A percentile compares a stretch with the other conserved stretches of the same genome.
phyloP scores from a whole-genome alignment of 2,888 invertebrate species.

The Eilema sororculum region DNA sequence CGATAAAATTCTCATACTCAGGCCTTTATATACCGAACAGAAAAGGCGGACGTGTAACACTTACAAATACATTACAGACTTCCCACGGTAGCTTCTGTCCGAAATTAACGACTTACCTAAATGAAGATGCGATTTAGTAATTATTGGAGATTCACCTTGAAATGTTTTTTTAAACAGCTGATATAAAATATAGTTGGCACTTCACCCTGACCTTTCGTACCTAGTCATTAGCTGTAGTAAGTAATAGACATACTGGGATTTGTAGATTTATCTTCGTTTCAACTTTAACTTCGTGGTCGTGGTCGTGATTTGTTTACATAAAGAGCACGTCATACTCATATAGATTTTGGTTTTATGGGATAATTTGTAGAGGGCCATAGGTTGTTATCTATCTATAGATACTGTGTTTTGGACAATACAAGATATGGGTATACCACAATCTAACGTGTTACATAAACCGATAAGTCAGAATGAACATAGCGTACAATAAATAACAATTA shows the following conservation, averaged over 20 bases:
- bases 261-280: neutral
- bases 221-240: neutral
- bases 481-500: neutral
- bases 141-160: neutral
- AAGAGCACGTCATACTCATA: neutral
- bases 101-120: neutral
- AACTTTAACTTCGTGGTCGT: neutral
- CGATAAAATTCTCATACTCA: neutral
- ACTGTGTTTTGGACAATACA: neutral
- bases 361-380: neutral
- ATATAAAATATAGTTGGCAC: neutral
- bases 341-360: neutral
- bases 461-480: neutral
- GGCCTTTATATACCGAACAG: neutral
- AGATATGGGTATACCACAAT: neutral
- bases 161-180: neutral
- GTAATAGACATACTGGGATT: neutral
- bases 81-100: no score
- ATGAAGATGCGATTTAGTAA: neutral
- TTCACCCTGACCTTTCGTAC: slow-evolving; percentile 18
- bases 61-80: no score
- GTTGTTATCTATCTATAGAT: neutral
- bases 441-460: neutral
- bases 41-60: neutral
- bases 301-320: neutral